Conservation (phyloP, 1,140 invertebrate genomes). For the Anoplolepis gracilipes region DNA sequence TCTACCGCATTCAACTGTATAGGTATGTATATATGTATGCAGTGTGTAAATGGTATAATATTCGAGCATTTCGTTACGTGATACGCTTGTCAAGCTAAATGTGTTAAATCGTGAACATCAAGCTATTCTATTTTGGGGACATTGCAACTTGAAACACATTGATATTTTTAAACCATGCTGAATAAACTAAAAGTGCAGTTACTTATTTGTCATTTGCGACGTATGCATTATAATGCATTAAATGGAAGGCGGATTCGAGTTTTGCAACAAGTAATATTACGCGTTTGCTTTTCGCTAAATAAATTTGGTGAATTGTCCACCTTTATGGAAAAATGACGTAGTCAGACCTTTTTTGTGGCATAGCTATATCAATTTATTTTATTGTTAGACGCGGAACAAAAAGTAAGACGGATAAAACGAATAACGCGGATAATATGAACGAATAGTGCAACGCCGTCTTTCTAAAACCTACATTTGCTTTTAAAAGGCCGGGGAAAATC, state of each 20-base stretch:
- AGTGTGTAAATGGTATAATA: conserved; percentile 16
- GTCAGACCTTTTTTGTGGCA: background rate
- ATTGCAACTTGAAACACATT: background rate
- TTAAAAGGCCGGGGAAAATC: conserved; percentile 38
- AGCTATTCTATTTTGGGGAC: conserved; percentile 17
- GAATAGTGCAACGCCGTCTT: background rate
- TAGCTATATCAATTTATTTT: conserved; percentile 14
- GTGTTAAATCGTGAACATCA: conserved; percentile 35
- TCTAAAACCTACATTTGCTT: background rate
- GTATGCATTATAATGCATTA: background rate
- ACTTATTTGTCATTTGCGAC: background rate
- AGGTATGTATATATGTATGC: background rate
- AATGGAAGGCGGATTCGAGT: background rate
- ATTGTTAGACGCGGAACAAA: background rate
- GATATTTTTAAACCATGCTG: background rate
- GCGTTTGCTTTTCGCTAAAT: background rate
- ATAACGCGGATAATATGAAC: conserved; percentile 37
- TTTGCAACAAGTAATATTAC: background rate
- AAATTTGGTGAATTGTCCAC: background rate
- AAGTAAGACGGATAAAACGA: background rate
- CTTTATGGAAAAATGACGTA: background rate
- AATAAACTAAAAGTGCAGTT: background rate
- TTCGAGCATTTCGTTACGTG: conserved; percentile 3
- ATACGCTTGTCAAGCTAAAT: conserved; percentile 8
- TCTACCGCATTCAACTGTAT: background rate